Evolutionary conservation across 2,113 vertebrate genomes (phyloP).

Genomic region (Pimephales promelas): DNA sequence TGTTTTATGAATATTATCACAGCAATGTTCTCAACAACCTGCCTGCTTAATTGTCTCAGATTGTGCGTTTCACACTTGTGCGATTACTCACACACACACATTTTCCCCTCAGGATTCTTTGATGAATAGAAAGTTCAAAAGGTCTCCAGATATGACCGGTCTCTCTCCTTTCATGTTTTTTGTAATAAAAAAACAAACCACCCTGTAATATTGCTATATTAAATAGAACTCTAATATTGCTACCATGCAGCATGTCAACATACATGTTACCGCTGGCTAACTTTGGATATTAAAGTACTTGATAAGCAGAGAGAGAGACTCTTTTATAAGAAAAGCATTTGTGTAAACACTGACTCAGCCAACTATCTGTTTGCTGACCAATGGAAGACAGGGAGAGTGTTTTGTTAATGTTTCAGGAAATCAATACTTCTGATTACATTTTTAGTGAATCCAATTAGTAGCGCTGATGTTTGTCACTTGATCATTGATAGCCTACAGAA

Average conservation of each 20-base stretch:
- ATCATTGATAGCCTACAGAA: background rate
- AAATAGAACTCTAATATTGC: background rate
- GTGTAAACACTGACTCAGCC: no score
- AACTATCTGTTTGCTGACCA: background rate
- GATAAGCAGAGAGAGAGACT: no score
- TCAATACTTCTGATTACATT: background rate
- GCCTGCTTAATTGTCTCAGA: background rate
- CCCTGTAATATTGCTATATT: background rate
- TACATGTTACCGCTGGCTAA: background rate
- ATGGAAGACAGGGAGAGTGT: background rate
- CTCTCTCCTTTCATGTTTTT: no score
- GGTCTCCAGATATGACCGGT: background rate
- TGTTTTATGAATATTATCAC: background rate
- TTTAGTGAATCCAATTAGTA: background rate
- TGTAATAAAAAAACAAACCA: background rate
- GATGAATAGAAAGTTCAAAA: background rate
- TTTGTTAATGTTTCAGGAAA: background rate
- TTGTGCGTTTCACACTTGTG: no score
- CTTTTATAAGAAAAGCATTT: no score
- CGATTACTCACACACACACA: no score
- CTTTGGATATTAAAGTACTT: no score
- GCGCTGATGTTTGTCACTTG: background rate
- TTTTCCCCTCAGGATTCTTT: no score
- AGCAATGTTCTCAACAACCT: background rate
- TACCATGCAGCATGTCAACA: background rate